Evolutionary conservation across 2,113 vertebrate species (phyloP).

Genomic region (Lathamus discolor): DNA sequence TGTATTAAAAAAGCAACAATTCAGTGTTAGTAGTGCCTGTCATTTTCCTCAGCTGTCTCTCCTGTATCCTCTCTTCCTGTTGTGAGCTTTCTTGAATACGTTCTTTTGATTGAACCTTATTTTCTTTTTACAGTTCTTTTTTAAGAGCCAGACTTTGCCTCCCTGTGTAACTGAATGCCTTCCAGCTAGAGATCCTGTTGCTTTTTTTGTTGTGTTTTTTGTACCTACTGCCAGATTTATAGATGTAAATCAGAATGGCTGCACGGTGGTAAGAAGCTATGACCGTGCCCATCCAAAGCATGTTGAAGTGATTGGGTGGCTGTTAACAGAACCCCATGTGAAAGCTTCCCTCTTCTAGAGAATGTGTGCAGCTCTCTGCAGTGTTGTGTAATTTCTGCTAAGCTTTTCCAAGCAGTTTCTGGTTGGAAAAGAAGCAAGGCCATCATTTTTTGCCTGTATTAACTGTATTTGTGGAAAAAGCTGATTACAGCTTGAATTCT

Average conservation of each 20-base stretch:
- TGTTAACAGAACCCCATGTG: fast-evolving
- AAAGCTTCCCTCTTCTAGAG: not conserved
- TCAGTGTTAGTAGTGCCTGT: fast-evolving
- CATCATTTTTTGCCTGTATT: not conserved
- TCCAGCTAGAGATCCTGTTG: not conserved
- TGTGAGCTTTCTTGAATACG: not conserved
- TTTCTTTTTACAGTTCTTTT: not conserved
- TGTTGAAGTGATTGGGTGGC: not conserved
- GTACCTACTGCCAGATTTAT: not conserved
- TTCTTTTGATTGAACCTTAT: not conserved
- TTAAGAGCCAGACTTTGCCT: not conserved
- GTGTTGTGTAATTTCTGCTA: not conserved
- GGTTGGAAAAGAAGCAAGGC: not conserved
- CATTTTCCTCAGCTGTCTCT: not conserved
- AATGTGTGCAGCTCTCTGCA: fast-evolving
- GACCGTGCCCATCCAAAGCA: not conserved
- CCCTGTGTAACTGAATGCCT: not conserved
- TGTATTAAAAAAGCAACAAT: not conserved
- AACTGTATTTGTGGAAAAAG: not conserved
- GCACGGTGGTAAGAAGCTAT: not conserved
- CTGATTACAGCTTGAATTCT: not conserved
- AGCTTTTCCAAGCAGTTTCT: not conserved
- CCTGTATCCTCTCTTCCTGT: not conserved
- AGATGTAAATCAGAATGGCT: not conserved
- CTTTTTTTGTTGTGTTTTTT: not conserved